Evolutionary conservation across 2,888 invertebrate genomes (phyloP).

Genomic region (Platerodrilus igneus): DNA sequence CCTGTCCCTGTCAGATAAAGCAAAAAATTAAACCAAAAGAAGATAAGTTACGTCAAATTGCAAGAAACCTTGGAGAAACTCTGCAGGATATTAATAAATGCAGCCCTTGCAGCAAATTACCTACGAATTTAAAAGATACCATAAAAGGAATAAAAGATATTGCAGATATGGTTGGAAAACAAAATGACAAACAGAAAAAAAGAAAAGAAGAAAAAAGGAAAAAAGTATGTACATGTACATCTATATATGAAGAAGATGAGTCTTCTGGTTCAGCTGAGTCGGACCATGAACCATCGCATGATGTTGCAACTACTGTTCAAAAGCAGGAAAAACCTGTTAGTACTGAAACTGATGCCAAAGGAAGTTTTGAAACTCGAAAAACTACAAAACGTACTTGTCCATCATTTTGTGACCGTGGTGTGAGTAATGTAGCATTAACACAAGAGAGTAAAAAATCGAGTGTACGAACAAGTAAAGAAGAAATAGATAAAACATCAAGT

Average conservation of each 20-base stretch:
- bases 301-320: too few species aligned
- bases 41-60: slow-evolving; percentile 35
- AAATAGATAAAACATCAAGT: not conserved
- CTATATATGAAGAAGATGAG: too few species aligned
- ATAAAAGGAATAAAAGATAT: slow-evolving; percentile 39
- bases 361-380: slow-evolving; percentile 31
- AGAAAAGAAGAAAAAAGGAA: not conserved
- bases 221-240: too few species aligned
- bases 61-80: slow-evolving; percentile 38
- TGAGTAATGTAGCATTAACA: too few species aligned
- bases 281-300: too few species aligned
- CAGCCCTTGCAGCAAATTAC: slow-evolving; percentile 25
- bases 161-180: slow-evolving; percentile 35
- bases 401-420: too few species aligned
- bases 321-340: slow-evolving; percentile 7
- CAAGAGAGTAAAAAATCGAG: too few species aligned
- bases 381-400: too few species aligned
- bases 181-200: not conserved
- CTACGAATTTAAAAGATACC: slow-evolving; percentile 37
- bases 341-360: slow-evolving; percentile 27
- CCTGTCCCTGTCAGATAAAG: too few species aligned
- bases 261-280: too few species aligned
- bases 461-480: too few species aligned
- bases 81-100: slow-evolving; percentile 23
- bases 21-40: slow-evolving; percentile 3